Percentiles rank a stretch among this genome's conserved stretches.
phyloP scores from a whole-genome alignment of 2,888 invertebrate genomes.

The Tholera decimalis region DNA sequence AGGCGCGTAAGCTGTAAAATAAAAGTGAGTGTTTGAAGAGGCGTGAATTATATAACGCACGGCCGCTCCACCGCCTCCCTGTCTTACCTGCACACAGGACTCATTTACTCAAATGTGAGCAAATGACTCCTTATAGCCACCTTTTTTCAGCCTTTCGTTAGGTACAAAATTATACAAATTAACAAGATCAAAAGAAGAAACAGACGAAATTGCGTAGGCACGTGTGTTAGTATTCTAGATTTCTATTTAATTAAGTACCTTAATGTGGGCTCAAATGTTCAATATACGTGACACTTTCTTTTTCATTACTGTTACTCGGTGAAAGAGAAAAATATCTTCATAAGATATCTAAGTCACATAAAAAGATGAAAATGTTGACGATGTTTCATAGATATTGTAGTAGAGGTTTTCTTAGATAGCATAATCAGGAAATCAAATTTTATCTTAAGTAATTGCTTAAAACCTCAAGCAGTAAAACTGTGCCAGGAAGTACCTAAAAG shows the following conservation, averaged over 20 bases:
- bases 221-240: neutral
- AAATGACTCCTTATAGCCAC: conserved; percentile 68
- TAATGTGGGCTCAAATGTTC: neutral
- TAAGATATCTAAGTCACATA: neutral
- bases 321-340: neutral
- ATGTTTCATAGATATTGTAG: neutral
- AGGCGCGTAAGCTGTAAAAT: conserved; percentile 72
- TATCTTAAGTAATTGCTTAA: conserved; percentile 20
- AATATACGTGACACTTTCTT: neutral
- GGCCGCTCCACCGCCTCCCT: conserved; percentile 47
- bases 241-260: conserved; percentile 5
- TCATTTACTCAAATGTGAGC: conserved; percentile 67
- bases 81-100: conserved; percentile 66
- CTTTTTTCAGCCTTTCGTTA: conserved; percentile 68
- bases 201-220: neutral
- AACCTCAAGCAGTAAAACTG: conserved; percentile 18
- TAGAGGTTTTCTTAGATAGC: neutral
- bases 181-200: conserved; percentile 33
- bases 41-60: conserved; percentile 73
- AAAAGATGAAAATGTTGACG: too few species aligned
- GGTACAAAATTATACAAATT: conserved; percentile 67
- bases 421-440: neutral
- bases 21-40: conserved; percentile 77
- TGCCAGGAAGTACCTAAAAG: conserved; percentile 48
- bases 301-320: neutral